Conservation (phyloP, 2,888 invertebrate genomes). For the Melolontha melolontha region DNA sequence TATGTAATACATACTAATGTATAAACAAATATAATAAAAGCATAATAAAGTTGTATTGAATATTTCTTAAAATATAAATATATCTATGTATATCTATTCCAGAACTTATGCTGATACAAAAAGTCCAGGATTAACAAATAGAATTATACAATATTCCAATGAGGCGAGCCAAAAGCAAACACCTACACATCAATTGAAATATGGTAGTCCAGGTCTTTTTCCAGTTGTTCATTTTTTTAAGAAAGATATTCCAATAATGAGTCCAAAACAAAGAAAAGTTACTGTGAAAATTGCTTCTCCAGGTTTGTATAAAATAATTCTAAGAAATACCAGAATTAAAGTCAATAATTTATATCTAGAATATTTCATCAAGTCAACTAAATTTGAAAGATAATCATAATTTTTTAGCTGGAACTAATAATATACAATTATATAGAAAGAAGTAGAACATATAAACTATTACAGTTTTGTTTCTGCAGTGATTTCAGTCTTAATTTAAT, state of each 20-base stretch:
- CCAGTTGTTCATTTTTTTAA: conserved; percentile 68
- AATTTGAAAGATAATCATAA: too few relatives aligned
- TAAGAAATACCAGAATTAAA: too few relatives aligned
- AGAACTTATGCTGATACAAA: conserved; percentile 67
- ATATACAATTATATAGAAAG: too few relatives aligned
- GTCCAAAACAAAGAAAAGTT: conserved; percentile 57
- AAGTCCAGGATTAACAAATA: conserved; percentile 67
- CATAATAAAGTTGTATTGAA: too few relatives aligned
- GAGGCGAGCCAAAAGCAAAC: conserved; percentile 54
- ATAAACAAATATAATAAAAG: background rate
- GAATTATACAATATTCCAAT: conserved; percentile 67
- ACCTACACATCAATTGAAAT: conserved; percentile 61
- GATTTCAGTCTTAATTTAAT: too few relatives aligned
- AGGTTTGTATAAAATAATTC: conserved; percentile 40
- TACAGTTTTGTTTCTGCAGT: too few relatives aligned
- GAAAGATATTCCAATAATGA: conserved; percentile 60
- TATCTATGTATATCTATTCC: conserved; percentile 37
- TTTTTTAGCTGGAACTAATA: too few relatives aligned
- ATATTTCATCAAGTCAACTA: too few relatives aligned
- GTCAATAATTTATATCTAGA: too few relatives aligned
- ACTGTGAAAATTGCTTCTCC: conserved; percentile 59
- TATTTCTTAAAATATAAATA: conserved; percentile 1
- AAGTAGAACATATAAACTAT: too few relatives aligned
- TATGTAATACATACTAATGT: background rate
- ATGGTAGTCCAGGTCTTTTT: conserved; percentile 66